Base-by-base conservation (phyloP, 2,797 vertebrate genomes). In the Cirrhinus molitorella region DNA sequence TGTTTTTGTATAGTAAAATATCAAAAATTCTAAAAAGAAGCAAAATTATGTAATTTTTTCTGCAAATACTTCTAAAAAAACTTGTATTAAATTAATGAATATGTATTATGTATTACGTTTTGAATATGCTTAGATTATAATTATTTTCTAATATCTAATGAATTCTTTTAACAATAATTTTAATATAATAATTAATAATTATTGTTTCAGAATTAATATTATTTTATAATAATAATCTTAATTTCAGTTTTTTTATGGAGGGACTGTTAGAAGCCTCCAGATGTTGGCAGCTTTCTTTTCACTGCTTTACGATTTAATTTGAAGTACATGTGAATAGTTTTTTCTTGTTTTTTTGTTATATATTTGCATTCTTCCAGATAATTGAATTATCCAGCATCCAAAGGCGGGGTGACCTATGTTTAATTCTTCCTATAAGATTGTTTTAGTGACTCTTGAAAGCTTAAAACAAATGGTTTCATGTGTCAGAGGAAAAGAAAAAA, bases 401-500 rank as follows among this genome's bases (percentile, higher is more conserved):
- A 83, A 76, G 23, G 72, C 72, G 65, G 14, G 21, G 25, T 23
- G 81, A 45, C 49, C 72, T 63, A 49, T 19, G 73, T 61, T 83
- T 77, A 70, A 83, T 83, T 84, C 67, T 73, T 72, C 45, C 66
- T 63, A 51, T 53, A 80, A 11, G n/a, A 83, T 13, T 61, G 82
- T 78, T 61, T 71, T 91, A 92, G 90, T 87, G 91, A 91, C 84
- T 90, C 55, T 83, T 77, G 66, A 83, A 83, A 51, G 74, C 65
- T 67, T 68, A 83, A 51, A 70, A 83, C 40, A 43, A 61, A 78
- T 61, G 93, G 90, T 91, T 93, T 92, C 93, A 92, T 93, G 93
- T 94, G 93, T 91, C 87, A 88, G 90, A 91, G 92, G 90, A 90
- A 92, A 34, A 28, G 25, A 21, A 45, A 55, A 43, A 53, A 76